These are phyloP conservation scores for Holothuria leucospilota DNA, from an alignment of 53 echinoderm and acorn worm genomes.

Conservation along the genomic window DNA sequence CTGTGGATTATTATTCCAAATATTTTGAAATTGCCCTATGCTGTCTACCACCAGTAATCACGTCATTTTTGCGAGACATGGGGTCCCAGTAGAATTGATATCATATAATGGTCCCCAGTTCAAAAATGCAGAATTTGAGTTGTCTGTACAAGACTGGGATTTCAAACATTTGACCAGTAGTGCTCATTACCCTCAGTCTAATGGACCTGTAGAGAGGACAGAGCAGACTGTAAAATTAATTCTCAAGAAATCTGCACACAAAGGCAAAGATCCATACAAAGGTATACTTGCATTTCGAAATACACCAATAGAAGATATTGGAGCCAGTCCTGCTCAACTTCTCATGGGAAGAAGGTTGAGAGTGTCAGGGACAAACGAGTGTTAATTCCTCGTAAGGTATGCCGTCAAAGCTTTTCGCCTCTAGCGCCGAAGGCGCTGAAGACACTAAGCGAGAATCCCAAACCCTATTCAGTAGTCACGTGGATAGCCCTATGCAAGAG, in stretches of 20 bases:
- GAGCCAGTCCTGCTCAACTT: conserved; percentile 22
- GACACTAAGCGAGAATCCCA: too few species aligned
- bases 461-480: too few species aligned
- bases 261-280: conserved; percentile 36
- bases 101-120: conserved; percentile 61
- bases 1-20: conserved; percentile 24
- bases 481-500: too few species aligned
- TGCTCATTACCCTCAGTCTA: conserved; percentile 33
- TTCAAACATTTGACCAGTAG: too few species aligned
- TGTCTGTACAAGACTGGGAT: conserved; percentile 51
- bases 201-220: conserved; percentile 28
- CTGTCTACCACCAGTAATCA: conserved; percentile 35
- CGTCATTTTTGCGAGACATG: conserved; percentile 63
- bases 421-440: too few species aligned
- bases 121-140: conserved; percentile 41
- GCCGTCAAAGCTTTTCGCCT: too few species aligned
- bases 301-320: conserved; percentile 48
- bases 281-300: conserved; percentile 48
- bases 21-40: conserved; percentile 29
- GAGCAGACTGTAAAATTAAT: conserved; percentile 52
- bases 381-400: too few species aligned
- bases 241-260: conserved; percentile 35
- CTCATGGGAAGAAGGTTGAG: conserved; percentile 31
- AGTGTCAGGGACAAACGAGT: too few species aligned
- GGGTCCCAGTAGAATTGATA: conserved; percentile 46